These are phyloP conservation scores for Pedetes capensis DNA, from an alignment of 2,113 vertebrate genomes.

Conservation along the genomic window DNA sequence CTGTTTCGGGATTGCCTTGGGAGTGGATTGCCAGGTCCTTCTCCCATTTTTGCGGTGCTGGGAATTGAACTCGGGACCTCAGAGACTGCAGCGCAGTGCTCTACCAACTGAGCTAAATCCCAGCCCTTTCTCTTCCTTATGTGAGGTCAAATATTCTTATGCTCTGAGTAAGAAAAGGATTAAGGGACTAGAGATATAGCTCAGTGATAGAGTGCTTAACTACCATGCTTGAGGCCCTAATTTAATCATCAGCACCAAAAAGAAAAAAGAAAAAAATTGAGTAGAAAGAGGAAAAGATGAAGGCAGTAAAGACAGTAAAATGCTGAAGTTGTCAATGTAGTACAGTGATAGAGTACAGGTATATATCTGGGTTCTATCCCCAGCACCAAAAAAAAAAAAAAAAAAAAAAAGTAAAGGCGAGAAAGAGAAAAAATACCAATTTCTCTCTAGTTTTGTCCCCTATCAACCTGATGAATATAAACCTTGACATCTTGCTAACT, in stretches of 20 bases:
- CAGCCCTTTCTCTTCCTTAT: background rate
- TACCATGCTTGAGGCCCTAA: background rate
- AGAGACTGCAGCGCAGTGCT: too few species aligned
- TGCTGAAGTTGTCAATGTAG: background rate
- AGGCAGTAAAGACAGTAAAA: background rate
- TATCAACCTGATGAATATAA: background rate
- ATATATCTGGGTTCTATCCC: background rate
- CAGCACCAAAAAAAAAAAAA: background rate
- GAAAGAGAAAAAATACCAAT: background rate
- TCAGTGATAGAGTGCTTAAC: background rate
- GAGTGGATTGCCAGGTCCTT: too few species aligned
- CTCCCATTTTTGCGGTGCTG: too few species aligned
- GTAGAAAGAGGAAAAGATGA: background rate
- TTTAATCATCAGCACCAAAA: background rate
- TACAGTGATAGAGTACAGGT: background rate
- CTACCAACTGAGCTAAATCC: too few species aligned
- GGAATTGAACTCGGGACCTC: too few species aligned
- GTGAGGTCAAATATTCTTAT: background rate
- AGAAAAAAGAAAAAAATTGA: background rate
- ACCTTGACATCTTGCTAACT: background rate
- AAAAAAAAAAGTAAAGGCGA: too few species aligned
- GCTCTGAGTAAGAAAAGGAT: background rate
- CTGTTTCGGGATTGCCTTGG: too few species aligned
- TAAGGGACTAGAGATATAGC: background rate
- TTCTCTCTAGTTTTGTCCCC: constrained; percentile 2